Evolutionary conservation across 1,140 invertebrate genomes (phyloP), one percentile per base, ranked within the genome.

Genomic region (Steinernema khuongi): DNA sequence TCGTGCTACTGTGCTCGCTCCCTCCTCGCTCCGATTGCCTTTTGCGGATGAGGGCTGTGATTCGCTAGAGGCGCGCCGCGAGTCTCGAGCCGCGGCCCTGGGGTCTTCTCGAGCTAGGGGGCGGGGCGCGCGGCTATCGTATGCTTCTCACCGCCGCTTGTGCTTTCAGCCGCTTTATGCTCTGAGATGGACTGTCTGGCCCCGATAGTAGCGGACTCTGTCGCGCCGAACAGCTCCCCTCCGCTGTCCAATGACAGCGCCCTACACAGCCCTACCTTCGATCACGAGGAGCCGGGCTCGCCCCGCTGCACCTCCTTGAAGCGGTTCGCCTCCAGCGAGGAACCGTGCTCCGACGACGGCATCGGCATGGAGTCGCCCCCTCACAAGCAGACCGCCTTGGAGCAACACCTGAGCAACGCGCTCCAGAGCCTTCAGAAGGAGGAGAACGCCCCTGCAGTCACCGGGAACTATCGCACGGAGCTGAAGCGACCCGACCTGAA

Each of bases 401-500:
- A 60, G 22, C 50, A 60, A 22, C 50, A 60, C 50, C 50, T 60
- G 14, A n/a, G 14, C 7, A 60, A 60, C 19, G 50, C 50, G 4
- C 50, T 60, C 7, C 50, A 60, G 50, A 60, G 50, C 26, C 50
- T 60, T 22, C 50, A 60, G 14, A 22, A 60, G 22, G 50, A 22
- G 2, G 50, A 2, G 19, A 60, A 26, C 50, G 7, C 50, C 11
- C 4, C 50, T 60, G 14, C 50, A 31, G 30, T 71, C 70, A 73
- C 30, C 36, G 30, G 29, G 11, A 31, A 29, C 26, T 84, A 84
- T 36, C 31, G 81, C 67, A 81, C 74, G 22, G 82, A 83, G 68
- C 69, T 83, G 14, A 83, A 85, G 41, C 68, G 82, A 50, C 82
- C 82, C 4, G 82, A 83, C 50, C 68, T 83, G n/a, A 83, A 83